These are phyloP conservation scores for Athalia circularis DNA, from an alignment of 2,888 invertebrate species.

Conservation along the genomic window DNA sequence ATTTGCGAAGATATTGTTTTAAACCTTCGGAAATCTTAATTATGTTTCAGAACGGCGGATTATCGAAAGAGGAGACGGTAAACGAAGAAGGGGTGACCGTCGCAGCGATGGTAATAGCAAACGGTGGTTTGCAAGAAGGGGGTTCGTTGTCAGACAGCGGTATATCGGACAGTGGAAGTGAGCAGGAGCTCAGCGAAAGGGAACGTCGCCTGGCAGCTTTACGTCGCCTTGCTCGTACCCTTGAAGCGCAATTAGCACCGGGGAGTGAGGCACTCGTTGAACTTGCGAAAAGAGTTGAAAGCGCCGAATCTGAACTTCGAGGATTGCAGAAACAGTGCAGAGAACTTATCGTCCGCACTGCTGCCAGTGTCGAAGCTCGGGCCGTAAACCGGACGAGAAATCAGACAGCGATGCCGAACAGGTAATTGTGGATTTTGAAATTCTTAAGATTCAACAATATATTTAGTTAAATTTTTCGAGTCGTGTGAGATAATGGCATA, in stretches of 20 bases:
- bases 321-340: slow-evolving; percentile 83
- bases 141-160: slow-evolving; percentile 87
- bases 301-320: slow-evolving; percentile 83
- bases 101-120: slow-evolving; percentile 57
- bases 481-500: slow-evolving; percentile 10
- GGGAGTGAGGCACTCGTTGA: slow-evolving; percentile 81
- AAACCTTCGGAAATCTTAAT: too few species aligned
- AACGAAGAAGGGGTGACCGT: slow-evolving; percentile 48
- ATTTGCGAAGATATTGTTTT: too few species aligned
- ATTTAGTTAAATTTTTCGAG: slow-evolving; percentile 16
- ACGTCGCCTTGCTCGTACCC: slow-evolving; percentile 80
- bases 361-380: slow-evolving; percentile 74
- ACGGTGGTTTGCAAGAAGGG: slow-evolving; percentile 72
- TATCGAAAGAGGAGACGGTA: slow-evolving; percentile 50
- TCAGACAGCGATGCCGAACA: slow-evolving; percentile 54
- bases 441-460: slow-evolving; percentile 4
- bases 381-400: slow-evolving; percentile 53
- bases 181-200: slow-evolving; percentile 80
- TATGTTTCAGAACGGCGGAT: slow-evolving; percentile 60
- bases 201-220: slow-evolving; percentile 82
- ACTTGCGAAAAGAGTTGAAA: slow-evolving; percentile 83
- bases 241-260: slow-evolving; percentile 82
- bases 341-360: slow-evolving; percentile 79
- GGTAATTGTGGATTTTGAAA: slow-evolving; percentile 52
- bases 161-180: slow-evolving; percentile 86